phyloP scores from a whole-genome alignment of 2,888 invertebrate genomes.

The Drosophila bunnanda region DNA sequence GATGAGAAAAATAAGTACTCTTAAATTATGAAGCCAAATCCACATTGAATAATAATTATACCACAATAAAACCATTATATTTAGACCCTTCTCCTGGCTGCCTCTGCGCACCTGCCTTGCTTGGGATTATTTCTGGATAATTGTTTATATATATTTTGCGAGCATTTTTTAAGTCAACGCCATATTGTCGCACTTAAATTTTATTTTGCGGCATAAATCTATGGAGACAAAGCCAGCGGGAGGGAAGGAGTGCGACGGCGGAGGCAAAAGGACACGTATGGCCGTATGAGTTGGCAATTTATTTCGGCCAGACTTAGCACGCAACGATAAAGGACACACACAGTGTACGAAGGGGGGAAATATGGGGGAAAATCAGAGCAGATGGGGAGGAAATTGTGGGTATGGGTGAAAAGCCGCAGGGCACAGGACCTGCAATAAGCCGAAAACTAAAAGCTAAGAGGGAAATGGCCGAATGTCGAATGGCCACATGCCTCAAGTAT shows the following conservation, averaged over 20 bases:
- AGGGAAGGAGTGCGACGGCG: background rate
- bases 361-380: conserved; percentile 11
- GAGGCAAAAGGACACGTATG: conserved; percentile 39
- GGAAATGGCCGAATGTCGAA: conserved; percentile 44
- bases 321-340: conserved; percentile 63
- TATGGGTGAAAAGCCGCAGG: conserved; percentile 2
- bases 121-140: conserved; percentile 57
- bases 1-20: too few relatives aligned
- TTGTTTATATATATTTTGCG: conserved; percentile 70
- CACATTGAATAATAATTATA: background rate
- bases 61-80: background rate
- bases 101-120: conserved; percentile 10
- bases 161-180: conserved; percentile 72
- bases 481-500: conserved; percentile 57
- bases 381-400: conserved; percentile 9
- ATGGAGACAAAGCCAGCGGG: conserved; percentile 35
- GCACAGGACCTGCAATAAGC: conserved; percentile 64
- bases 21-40: too few relatives aligned
- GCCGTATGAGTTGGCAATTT: conserved; percentile 72
- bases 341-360: conserved; percentile 6
- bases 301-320: conserved; percentile 71
- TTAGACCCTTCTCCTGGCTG: background rate
- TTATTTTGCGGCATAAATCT: conserved; percentile 79
- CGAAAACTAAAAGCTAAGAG: conserved; percentile 49
- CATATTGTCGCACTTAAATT: conserved; percentile 81